phyloP scores from a whole-genome alignment of 1,140 invertebrate genomes.

The Micrasema minimum region DNA sequence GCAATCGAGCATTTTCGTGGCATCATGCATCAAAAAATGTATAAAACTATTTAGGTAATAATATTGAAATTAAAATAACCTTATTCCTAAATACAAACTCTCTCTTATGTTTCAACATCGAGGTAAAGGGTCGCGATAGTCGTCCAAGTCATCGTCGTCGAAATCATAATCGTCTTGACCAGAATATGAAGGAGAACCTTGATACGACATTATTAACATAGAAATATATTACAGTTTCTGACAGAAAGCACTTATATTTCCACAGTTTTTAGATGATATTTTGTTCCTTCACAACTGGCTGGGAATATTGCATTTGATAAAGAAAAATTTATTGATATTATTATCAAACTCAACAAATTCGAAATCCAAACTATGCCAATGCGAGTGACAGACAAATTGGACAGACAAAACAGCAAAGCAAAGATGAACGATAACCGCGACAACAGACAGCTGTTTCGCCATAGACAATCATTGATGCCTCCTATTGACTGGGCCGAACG shows the following conservation, averaged over 20 bases:
- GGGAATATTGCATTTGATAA: neutral
- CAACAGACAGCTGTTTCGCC: slow-evolving; percentile 46
- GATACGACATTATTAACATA: slow-evolving; percentile 63
- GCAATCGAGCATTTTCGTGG: too few species aligned
- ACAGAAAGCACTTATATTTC: slow-evolving; percentile 2
- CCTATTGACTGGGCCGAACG: too few species aligned
- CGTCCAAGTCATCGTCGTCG: slow-evolving; percentile 64
- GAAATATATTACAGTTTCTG: neutral
- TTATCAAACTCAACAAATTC: neutral
- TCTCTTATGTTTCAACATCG: too few species aligned
- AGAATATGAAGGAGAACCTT: slow-evolving; percentile 57
- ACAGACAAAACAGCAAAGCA: too few species aligned
- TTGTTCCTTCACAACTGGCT: neutral
- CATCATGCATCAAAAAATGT: too few species aligned
- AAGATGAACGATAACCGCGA: too few species aligned
- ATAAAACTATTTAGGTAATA: too few species aligned
- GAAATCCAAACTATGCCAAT: too few species aligned
- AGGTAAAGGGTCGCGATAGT: slow-evolving; percentile 60
- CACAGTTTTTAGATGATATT: neutral
- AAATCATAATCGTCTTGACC: slow-evolving; percentile 61
- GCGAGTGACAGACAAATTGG: slow-evolving; percentile 22
- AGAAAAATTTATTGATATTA: neutral
- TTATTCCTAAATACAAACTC: too few species aligned
- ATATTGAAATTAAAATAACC: too few species aligned
- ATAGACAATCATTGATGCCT: too few species aligned